phyloP scores from a whole-genome alignment of 1,140 invertebrate species.

The Dreissena polymorpha region DNA sequence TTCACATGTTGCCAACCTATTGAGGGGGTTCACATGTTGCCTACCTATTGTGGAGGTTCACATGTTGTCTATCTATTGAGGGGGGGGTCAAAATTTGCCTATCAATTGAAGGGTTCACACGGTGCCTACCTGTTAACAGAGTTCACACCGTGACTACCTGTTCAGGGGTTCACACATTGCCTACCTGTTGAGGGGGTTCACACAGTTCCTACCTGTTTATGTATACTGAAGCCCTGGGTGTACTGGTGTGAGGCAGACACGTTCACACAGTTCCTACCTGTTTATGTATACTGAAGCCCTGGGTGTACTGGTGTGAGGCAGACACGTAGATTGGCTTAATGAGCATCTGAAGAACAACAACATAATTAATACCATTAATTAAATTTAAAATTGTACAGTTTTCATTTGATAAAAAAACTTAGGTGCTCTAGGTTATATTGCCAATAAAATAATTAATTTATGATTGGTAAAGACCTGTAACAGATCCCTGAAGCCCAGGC shows the following conservation, averaged over 20 bases:
- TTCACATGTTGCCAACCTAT: no score
- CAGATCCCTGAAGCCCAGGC: constrained; percentile 90
- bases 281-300: constrained; percentile 78
- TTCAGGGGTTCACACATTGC: no score
- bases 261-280: constrained; percentile 83
- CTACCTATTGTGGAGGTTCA: no score
- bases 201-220: constrained; percentile 81
- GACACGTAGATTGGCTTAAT: constrained; percentile 78
- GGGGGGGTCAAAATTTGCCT: no score
- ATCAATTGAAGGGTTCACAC: no score
- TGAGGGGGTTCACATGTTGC: no score
- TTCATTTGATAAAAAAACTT: constrained; percentile 5
- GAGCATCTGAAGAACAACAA: constrained; percentile 75
- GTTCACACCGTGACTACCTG: no score
- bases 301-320: constrained; percentile 29
- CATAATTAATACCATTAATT: background rate
- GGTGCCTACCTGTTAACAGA: no score
- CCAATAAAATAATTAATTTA: no score
- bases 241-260: constrained; percentile 60
- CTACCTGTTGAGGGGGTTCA: no score
- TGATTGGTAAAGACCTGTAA: constrained; percentile 78
- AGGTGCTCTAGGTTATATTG: no score
- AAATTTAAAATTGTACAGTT: background rate
- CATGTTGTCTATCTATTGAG: no score
- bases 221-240: constrained; percentile 72